Conservation (phyloP, 2,113 vertebrate genomes). For the Gambusia holbrooki region DNA sequence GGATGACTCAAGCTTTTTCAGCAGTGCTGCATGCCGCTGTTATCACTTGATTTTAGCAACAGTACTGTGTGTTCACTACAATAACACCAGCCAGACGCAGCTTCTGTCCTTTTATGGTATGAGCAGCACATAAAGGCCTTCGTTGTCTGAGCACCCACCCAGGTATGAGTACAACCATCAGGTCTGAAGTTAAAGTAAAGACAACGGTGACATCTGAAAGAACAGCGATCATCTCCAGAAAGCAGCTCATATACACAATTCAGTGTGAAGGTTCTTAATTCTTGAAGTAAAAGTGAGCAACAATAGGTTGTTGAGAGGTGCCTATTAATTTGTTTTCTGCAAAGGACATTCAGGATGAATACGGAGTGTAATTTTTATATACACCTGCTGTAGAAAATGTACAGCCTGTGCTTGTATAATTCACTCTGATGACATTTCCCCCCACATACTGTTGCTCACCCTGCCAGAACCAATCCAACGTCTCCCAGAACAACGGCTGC, state of each 20-base stretch:
- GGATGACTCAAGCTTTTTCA: no score
- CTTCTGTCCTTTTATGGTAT: background rate
- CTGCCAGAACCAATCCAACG: constrained; percentile 57
- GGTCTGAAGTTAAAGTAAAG: background rate
- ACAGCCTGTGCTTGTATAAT: constrained; percentile 13
- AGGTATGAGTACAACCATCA: background rate
- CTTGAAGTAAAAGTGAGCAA: background rate
- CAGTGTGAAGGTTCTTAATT: background rate
- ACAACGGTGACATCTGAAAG: background rate
- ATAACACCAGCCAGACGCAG: no score
- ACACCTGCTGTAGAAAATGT: background rate
- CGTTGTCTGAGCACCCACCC: background rate
- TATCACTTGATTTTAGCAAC: no score
- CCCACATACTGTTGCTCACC: constrained; percentile 60
- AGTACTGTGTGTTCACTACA: no score
- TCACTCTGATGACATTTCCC: constrained; percentile 48
- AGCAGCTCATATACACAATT: no score
- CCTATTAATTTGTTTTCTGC: no score
- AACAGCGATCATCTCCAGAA: background rate
- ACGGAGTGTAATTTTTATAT: background rate
- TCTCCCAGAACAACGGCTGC: constrained; percentile 58
- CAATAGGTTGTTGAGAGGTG: background rate
- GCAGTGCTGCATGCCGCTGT: no score
- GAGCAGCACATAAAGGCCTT: background rate
- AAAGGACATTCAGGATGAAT: background rate